Evolutionary conservation across 2,888 invertebrate genomes (phyloP), one percentile per base, ranked within the genome.

Genomic region (Odontothrips loti): DNA sequence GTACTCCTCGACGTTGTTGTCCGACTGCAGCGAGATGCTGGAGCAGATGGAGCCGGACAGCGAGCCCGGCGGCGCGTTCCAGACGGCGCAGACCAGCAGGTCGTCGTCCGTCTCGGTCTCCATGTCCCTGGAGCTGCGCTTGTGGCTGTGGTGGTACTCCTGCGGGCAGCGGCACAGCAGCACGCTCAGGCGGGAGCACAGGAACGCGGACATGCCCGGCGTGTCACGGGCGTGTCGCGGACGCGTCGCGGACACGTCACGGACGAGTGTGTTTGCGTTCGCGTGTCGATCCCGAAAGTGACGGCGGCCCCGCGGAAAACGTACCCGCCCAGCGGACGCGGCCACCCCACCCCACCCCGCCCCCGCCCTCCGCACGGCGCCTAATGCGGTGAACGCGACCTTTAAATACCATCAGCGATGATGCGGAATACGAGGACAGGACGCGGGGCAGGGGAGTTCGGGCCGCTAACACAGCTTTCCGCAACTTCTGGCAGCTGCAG

Each of bases 61-160:
- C 11, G 23, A 27, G 27, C 68, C 68, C 23, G 68, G 23, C 6
- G 68, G 68, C 27, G 81, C 81, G 75, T 79, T 82, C 82, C 80
- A 82, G 83, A 75, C 27, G 82, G 47, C 29, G 83, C 82, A 86
- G 87, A 85, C 88, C 88, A 86, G 88, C 83, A 89, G 86, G 83
- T 89, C 89, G 85, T 90, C 89, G 83, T 90, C 94, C 2, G 93
- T 95, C 87, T 95, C 94, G 6, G 95, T 95, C 87, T 95, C 95
- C 90, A 94, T 95, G 88, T 95, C 95, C 83, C 93, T 91, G 12
- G 95, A 95, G 84, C 93, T 90, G 85, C 96, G 89, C 87, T 96
- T 95, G 85, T 84, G 83, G 81, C 84, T 82, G 83, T 84, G 84
- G 82, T 83, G 84, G 89, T 95, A 95, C 87, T 95, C 94, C 93